Base-by-base conservation (phyloP, 2,113 vertebrate genomes). In the Cyphomyrus plagiostoma region DNA sequence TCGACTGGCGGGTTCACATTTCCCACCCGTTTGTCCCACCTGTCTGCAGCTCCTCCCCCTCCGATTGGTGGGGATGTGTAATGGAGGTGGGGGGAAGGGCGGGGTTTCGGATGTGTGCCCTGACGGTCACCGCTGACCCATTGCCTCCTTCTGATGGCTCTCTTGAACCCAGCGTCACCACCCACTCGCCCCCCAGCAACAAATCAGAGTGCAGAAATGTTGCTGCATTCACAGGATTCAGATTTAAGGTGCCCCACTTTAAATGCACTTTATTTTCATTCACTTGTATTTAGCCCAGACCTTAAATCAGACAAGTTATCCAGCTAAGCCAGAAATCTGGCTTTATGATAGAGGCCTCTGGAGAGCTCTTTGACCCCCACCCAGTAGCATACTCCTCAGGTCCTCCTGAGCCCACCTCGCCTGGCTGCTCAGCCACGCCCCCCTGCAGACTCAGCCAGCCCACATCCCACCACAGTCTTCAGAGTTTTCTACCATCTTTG, bases 401-500 rank as follows among this genome's bases (percentile, higher is more conserved):
- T 6, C 15, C 26, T n/a, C 30, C 70, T 1, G 11, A 39, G 30
- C 4, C 3, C 70, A 39, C 70, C 42, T 19, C 23, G 3, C 7
- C n/a, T 11, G 3, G 83, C 45, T 46, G 42, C 42, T 23, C 21
- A 48, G 3, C 39, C 82, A 85, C 21, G 10, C 83, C 21, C 21
- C 42, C 4, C 39, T 50, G 2, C 21, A 50, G 83, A n/a, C 0
- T 10, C 9, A 4, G 83, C 45, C 83, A 48, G 42, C 45, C n/a
- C 2, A 3, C 83, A 26, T 13, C 21, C 45, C 21, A 23, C n/a
- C 21, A 11, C 62, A 13, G 74, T 91, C 82, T 92, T 17, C 42
- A 74, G 52, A 50, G 7, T 8, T 39, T 89, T 8, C 39, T 90
- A 89, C 91, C 87, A 50, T 91, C 88, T 90, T 88, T 90, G 91